Base-by-base conservation (phyloP, 1,140 invertebrate genomes). In the Trachymyrmex cornetzi region DNA sequence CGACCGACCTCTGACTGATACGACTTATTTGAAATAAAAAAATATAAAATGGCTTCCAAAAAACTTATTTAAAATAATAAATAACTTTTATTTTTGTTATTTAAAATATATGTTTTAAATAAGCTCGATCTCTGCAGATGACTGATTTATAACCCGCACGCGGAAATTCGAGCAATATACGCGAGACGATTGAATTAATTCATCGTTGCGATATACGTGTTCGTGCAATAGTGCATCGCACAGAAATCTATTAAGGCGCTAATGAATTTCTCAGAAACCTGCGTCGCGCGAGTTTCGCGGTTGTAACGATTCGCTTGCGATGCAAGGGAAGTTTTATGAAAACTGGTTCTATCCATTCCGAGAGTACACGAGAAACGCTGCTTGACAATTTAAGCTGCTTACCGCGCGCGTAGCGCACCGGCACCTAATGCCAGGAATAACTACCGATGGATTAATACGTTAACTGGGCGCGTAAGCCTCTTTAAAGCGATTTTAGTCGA, bases 331-430 rank as follows among this genome's bases (percentile, higher is more conserved):
- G 63, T 81, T 88, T 87, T 86, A 53, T 63, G 59, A 48, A 57
- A 81, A 85, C 69, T 53, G 44, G 85, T 81, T 75, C 59, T 24
- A 79, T 77, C 11, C 38, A 55, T 71, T 64, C n/a, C 22, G 59
- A 85, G 48, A 63, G 50, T 55, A 16, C 59, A 38, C 48, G 24
- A 72, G 61, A 38, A 82, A 24, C 44, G 71, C 38, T 61, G 85
- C 88, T 89, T 87, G 89, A 90, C 85, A 87, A 90, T 90, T 89
- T 90, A 90, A 90, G 89, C 89, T 74, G 88, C 89, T 90, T 90
- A 90, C 50, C 71, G 50, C 64, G 87, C 72, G 16, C 67, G 69
- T 63, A 80, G 16, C 6, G 75, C 61, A 22, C 81, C 34, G 72
- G 63, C 9, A 74, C 3, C 89, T 90, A 89, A 77, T 77, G 77